These are phyloP conservation scores for Acrobasis repandana DNA, from an alignment of 2,888 invertebrate genomes.

Conservation along the genomic window DNA sequence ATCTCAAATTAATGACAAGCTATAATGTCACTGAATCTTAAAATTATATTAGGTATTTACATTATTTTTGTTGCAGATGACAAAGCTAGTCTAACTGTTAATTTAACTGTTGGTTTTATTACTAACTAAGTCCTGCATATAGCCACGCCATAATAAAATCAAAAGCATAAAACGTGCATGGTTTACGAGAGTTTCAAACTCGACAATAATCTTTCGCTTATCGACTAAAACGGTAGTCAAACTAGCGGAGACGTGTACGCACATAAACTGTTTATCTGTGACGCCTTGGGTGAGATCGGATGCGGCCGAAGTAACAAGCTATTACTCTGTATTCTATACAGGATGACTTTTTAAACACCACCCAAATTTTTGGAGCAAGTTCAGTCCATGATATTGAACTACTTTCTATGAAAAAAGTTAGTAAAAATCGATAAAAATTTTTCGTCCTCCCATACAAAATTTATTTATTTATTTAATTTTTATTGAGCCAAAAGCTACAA, in stretches of 20 bases:
- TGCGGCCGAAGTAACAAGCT: conserved; percentile 33
- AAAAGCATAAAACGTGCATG: conserved; percentile 37
- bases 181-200: conserved; percentile 30
- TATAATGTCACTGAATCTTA: no score
- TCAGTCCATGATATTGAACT: no score
- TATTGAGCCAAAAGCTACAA: no score
- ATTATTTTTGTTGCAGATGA: no score
- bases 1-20: no score
- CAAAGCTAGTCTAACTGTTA: neutral
- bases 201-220: conserved; percentile 41
- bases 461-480: no score
- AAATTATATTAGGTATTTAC: no score
- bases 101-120: neutral
- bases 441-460: no score
- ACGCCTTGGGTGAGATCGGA: conserved; percentile 52
- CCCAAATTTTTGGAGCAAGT: no score
- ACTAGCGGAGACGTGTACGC: conserved; percentile 62
- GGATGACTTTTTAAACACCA: no score
- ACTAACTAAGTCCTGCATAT: neutral
- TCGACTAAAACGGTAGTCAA: conserved; percentile 53
- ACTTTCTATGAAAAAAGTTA: no score
- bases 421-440: no score
- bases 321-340: conserved; percentile 27
- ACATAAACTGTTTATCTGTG: conserved; percentile 73
- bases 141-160: neutral